These are phyloP conservation scores for Aix galericulata DNA, from an alignment of 2,113 vertebrate species.

Conservation along the genomic window DNA sequence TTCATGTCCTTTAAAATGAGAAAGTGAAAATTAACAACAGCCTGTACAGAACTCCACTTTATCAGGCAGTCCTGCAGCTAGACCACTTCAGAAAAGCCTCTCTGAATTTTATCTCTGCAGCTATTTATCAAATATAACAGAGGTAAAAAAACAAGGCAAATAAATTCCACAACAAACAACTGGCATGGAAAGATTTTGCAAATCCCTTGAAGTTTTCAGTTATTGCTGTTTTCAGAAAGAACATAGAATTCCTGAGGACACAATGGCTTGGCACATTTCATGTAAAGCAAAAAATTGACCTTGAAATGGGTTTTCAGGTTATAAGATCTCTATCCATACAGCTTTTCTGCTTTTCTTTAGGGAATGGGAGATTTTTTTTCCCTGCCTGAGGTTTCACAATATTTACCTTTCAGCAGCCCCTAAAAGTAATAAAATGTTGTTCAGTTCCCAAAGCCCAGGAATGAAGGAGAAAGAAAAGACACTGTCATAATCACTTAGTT, in stretches of 20 bases:
- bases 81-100: not conserved
- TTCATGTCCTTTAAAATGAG: not conserved
- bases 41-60: not conserved
- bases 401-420: not conserved
- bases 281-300: not conserved
- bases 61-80: not conserved
- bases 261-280: not conserved
- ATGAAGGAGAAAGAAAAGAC: not conserved
- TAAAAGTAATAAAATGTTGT: not conserved
- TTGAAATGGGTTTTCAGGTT: not conserved
- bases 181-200: not conserved
- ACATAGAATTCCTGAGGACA: not conserved
- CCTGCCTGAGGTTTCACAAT: not conserved
- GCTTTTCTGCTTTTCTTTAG: not conserved
- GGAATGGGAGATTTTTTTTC: not conserved
- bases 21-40: not conserved
- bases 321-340: not conserved
- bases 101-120: not conserved
- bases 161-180: not conserved
- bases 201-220: not conserved
- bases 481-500: not conserved
- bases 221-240: not conserved
- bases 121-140: not conserved
- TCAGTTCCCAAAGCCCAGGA: not conserved
- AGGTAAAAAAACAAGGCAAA: not conserved